Evolutionary conservation across 2,113 vertebrate species (phyloP), one percentile per base, ranked within the genome.

Genomic region (Ictalurus furcatus): DNA sequence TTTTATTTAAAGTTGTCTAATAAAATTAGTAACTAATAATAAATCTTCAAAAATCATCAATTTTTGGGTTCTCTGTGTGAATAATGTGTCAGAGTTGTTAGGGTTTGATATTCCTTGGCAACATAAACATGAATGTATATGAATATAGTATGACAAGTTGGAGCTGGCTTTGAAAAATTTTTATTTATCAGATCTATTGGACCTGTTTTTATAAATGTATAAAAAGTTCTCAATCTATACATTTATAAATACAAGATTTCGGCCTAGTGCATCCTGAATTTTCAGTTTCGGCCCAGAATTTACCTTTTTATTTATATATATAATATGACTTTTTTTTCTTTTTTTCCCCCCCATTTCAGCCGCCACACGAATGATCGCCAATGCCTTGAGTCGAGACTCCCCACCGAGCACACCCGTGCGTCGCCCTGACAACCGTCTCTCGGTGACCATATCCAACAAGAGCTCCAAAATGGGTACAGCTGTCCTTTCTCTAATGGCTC

Each of bases 291-390:
- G 44, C 44, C 44, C 44, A 48, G 44, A 7, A 48, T 48, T 48
- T 48, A 44, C 40, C 40, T 44, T 44, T 40, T 40, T 44, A 44
- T 44, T 3, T 44, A 44, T 6, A 44, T 44, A 44, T 6, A 44
- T 6, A 44, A n/a, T n/a, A n/a, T 40, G n/a, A n/a, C n/a, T 48
- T 48, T 78, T 25, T 85, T 13, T 84, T 23, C 79, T 17, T 37
- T 34, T 34, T 81, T 69, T 76, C 44, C 37, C 40, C 44, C 44
- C 76, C 21, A 2, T 82, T 87, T 88, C 90, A 99, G 98, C 98
- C 0, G 97, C 98, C 90, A 97, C 97, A 54, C 95, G 98, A 40
- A 99, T 99, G 98, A 99, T 99, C 9, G 94, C 97, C 90, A 99
- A 97, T 71, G 98, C 98, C 84, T 85, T 99, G 93, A 97, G 97